Conservation (phyloP, 2,113 vertebrate genomes). For the Chrysochloris asiatica region DNA sequence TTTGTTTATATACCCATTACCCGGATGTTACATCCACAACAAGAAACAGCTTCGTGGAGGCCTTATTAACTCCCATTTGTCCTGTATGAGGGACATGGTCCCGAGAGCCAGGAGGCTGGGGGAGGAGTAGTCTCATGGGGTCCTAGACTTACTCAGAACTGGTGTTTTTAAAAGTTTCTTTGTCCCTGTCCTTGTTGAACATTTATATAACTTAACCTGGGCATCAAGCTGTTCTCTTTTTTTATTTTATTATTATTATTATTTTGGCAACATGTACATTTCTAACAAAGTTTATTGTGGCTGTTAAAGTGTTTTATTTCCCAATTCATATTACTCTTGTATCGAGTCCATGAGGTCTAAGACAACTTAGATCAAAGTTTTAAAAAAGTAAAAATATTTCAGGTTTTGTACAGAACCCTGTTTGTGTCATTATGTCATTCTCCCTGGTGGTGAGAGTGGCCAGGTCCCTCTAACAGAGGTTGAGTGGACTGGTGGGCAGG, state of each 20-base stretch:
- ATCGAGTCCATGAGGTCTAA: constrained; percentile 90
- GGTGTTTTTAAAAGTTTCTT: constrained; percentile 79
- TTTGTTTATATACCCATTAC: constrained; percentile 97
- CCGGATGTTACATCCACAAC: constrained; percentile 85
- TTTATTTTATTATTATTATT: constrained; percentile 85
- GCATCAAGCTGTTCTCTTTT: constrained; percentile 82
- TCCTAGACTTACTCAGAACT: constrained; percentile 74
- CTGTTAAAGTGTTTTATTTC: constrained; percentile 93
- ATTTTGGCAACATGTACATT: constrained; percentile 93
- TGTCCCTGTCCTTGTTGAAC: constrained; percentile 84
- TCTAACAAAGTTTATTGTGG: constrained; percentile 92
- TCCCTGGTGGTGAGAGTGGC: neutral
- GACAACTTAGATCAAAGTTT: constrained; percentile 91
- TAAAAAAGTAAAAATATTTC: constrained; percentile 94
- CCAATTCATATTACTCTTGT: constrained; percentile 92
- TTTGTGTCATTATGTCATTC: constrained; percentile 86
- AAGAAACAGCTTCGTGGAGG: constrained; percentile 82
- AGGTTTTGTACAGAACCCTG: constrained; percentile 95
- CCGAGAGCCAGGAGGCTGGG: constrained; percentile 62
- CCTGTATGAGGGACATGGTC: constrained; percentile 67
- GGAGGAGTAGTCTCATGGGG: constrained; percentile 74
- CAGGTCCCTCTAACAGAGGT: fast-evolving
- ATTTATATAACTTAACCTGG: constrained; percentile 86
- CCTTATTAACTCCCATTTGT: constrained; percentile 81
- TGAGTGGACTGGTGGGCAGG: too few species aligned